Conservation (phyloP, 1,140 invertebrate species). For the Macrobrachium nipponense region DNA sequence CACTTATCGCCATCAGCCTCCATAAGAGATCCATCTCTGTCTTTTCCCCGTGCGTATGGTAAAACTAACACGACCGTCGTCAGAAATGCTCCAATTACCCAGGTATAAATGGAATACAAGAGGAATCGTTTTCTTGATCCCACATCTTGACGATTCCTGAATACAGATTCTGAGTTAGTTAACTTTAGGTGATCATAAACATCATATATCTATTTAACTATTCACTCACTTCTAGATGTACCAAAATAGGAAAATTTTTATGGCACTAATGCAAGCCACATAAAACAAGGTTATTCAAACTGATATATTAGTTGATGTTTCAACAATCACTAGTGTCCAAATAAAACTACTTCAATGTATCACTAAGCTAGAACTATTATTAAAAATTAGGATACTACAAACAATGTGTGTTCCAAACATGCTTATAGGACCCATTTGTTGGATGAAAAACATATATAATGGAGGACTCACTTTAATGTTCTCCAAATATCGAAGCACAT, state of each 20-base stretch:
- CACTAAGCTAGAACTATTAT: too few species aligned
- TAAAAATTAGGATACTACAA: neutral
- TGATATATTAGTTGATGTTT: too few species aligned
- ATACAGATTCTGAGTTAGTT: neutral
- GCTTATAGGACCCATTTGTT: too few species aligned
- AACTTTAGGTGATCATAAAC: neutral
- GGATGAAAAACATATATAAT: neutral
- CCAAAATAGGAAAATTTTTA: too few species aligned
- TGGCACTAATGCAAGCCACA: too few species aligned
- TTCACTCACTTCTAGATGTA: too few species aligned
- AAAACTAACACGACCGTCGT: conserved; percentile 60
- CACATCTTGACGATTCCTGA: conserved; percentile 56
- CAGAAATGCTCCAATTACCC: conserved; percentile 57
- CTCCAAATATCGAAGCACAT: conserved; percentile 64
- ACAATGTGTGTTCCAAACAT: neutral
- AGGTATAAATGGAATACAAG: conserved; percentile 57
- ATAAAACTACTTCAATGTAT: too few species aligned
- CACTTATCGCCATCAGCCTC: conserved; percentile 31
- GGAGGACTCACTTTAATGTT: conserved; percentile 54
- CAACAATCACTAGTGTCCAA: too few species aligned
- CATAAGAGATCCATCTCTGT: conserved; percentile 37
- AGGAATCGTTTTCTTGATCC: conserved; percentile 56
- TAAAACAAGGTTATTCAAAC: too few species aligned
- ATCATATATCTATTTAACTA: too few species aligned
- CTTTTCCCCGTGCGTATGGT: conserved; percentile 45